Conservation (phyloP, 2,113 vertebrate species). For the Cottus gobio region DNA sequence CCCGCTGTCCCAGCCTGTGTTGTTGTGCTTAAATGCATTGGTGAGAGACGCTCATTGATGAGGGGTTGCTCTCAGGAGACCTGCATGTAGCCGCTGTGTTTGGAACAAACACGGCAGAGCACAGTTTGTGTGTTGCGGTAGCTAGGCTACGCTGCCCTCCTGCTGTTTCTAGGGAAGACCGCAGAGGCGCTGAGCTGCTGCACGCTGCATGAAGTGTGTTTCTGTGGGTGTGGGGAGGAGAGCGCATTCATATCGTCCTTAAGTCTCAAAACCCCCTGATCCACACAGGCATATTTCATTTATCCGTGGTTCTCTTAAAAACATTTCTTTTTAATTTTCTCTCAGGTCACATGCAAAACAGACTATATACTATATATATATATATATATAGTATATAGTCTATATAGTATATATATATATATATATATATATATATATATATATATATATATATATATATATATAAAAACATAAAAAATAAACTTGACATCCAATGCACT, state of each 20-base stretch:
- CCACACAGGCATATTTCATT: constrained; percentile 1
- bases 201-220: constrained; percentile 42
- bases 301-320: neutral
- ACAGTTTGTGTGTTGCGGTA: constrained; percentile 69
- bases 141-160: constrained; percentile 73
- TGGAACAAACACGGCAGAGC: constrained; percentile 66
- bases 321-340: neutral
- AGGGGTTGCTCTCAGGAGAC: constrained; percentile 61
- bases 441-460: no score
- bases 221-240: constrained; percentile 7
- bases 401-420: no score
- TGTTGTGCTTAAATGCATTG: constrained; percentile 42
- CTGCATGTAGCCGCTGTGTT: constrained; percentile 59
- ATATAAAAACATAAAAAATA: neutral
- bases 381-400: neutral
- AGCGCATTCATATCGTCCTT: constrained; percentile 18
- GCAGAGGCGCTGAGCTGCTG: constrained; percentile 56
- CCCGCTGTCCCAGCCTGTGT: neutral
- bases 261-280: neutral
- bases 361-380: neutral
- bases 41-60: constrained; percentile 55
- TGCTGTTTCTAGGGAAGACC: constrained; percentile 75
- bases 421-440: no score
- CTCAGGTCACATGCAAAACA: neutral
- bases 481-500: neutral